Percentiles rank a stretch among this genome's conserved stretches.
Evolutionary conservation across 1,140 invertebrate species (phyloP).

Genomic region (Charaxes varanes): DNA sequence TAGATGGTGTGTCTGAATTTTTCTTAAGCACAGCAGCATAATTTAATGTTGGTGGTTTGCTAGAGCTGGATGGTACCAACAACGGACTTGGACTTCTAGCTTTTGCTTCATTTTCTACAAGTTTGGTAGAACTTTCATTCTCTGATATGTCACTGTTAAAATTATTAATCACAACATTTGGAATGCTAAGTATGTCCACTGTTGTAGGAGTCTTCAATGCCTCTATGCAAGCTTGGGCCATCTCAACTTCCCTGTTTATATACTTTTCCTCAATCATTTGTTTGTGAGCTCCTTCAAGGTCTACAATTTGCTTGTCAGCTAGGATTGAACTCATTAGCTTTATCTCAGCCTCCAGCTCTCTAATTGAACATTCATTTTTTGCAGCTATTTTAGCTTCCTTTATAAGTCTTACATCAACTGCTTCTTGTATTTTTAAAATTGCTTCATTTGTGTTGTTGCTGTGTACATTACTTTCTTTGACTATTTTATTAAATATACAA

Average conservation of each 20-base stretch:
- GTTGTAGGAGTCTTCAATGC: constrained; percentile 42
- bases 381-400: constrained; percentile 59
- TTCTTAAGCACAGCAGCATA: constrained; percentile 51
- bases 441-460: constrained; percentile 52
- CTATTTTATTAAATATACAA: constrained; percentile 56
- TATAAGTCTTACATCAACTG: constrained; percentile 51
- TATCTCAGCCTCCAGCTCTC: constrained; percentile 62
- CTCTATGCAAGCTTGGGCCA: constrained; percentile 57
- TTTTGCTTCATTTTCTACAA: constrained; percentile 30
- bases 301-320: constrained; percentile 49
- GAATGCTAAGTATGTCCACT: constrained; percentile 44
- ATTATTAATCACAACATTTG: constrained; percentile 37
- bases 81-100: constrained; percentile 38
- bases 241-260: constrained; percentile 46
- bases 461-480: constrained; percentile 57
- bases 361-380: constrained; percentile 55
- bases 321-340: constrained; percentile 60
- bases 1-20: constrained; percentile 35
- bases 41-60: constrained; percentile 35
- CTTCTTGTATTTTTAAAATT: constrained; percentile 57
- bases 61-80: constrained; percentile 31
- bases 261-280: constrained; percentile 44
- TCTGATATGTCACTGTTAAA: constrained; percentile 31
- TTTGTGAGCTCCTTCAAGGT: constrained; percentile 42
- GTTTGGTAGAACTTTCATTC: constrained; percentile 28